These are phyloP conservation scores for Gasteruption jaculator DNA, from an alignment of 2,888 invertebrate species.

Conservation along the genomic window DNA sequence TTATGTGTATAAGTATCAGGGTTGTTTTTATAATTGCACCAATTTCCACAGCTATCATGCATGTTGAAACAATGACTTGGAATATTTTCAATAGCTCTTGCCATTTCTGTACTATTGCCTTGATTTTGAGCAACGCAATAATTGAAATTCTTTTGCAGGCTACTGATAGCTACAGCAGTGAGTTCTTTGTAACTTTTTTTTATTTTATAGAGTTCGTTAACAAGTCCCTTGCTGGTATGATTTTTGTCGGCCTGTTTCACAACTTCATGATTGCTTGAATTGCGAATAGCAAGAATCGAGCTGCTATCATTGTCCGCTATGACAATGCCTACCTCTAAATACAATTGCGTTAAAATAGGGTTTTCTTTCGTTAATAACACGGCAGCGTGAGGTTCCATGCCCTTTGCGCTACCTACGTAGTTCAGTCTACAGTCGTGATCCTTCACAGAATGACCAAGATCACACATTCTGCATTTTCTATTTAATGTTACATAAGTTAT, in stretches of 20 bases:
- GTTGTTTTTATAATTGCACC: constrained; percentile 14
- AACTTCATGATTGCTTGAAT: constrained; percentile 13
- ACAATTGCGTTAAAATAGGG: constrained; percentile 12
- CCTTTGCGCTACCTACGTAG: too few relatives aligned
- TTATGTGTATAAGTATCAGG: constrained; percentile 9
- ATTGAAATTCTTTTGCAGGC: constrained; percentile 17
- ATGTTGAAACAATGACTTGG: too few relatives aligned
- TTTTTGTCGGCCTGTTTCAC: too few relatives aligned
- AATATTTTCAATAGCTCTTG: constrained; percentile 16
- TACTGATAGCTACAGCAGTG: constrained; percentile 11
- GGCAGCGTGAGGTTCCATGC: constrained; percentile 26
- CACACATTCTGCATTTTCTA: constrained; percentile 23
- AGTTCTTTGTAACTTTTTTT: too few relatives aligned
- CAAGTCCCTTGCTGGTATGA: too few relatives aligned
- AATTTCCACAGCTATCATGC: constrained; percentile 18
- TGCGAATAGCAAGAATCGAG: constrained; percentile 10
- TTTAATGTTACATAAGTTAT: constrained; percentile 20
- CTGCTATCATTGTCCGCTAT: constrained; percentile 17
- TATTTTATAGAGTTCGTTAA: too few relatives aligned
- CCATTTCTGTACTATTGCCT: constrained; percentile 12
- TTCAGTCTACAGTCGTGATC: constrained; percentile 27
- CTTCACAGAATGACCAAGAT: constrained; percentile 15
- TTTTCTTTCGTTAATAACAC: constrained; percentile 17
- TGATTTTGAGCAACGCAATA: constrained; percentile 13
- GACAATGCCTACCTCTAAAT: constrained; percentile 21